phyloP scores from a whole-genome alignment of 2,113 vertebrate genomes.

The Scatophagus argus region DNA sequence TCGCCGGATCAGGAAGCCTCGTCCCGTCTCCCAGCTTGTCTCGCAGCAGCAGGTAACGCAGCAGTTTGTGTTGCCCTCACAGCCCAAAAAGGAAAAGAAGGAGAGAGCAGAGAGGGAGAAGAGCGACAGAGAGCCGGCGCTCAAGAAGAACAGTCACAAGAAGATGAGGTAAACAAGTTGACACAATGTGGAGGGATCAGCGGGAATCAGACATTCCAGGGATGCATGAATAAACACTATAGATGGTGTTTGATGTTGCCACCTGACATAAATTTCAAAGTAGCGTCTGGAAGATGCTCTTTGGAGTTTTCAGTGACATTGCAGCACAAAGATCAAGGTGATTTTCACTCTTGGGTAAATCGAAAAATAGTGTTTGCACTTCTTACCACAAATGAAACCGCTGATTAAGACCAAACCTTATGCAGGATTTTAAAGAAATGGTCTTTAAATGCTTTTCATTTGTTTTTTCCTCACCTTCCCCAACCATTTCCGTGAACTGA shows the following conservation, averaged over 20 bases:
- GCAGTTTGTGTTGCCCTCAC: constrained; percentile 96
- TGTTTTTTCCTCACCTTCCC: background rate
- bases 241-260: constrained; percentile 30
- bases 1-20: constrained; percentile 91
- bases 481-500: background rate
- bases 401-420: background rate
- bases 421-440: background rate
- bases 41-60: constrained; percentile 98
- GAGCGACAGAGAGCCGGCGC: constrained; percentile 93
- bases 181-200: constrained; percentile 13
- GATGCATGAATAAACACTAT: constrained; percentile 37
- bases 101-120: constrained; percentile 97
- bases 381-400: background rate
- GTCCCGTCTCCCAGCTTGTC: constrained; percentile 97
- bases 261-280: constrained; percentile 28
- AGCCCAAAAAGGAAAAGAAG: constrained; percentile 99
- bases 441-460: background rate
- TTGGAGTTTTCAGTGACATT: constrained; percentile 9
- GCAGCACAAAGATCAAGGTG: constrained; percentile 12
- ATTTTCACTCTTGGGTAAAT: constrained; percentile 1
- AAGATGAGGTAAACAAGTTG: constrained; percentile 89
- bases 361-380: background rate
- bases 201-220: constrained; percentile 22
- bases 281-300: background rate
- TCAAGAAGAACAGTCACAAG: constrained; percentile 99